phyloP scores from a whole-genome alignment of 2,888 invertebrate species.

The Epinotia ramella region DNA sequence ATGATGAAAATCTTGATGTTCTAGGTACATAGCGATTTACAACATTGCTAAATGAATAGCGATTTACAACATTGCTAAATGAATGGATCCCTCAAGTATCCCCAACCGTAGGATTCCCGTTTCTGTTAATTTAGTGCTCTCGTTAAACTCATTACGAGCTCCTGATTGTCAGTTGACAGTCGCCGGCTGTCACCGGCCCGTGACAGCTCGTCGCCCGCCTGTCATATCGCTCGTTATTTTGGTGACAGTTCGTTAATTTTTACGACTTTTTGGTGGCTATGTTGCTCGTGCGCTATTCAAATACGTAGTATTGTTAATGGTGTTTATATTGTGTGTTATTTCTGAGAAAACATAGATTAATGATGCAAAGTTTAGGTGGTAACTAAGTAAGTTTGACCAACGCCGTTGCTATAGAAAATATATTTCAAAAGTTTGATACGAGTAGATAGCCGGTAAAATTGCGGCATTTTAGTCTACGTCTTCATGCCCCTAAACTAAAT shows the following conservation, averaged over 20 bases:
- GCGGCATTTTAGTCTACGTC: no score
- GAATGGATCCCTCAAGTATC: neutral
- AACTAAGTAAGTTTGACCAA: no score
- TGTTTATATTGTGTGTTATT: no score
- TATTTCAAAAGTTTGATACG: no score
- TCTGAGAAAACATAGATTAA: no score
- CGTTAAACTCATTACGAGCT: conserved; percentile 49
- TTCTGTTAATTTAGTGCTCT: conserved; percentile 26
- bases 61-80: neutral
- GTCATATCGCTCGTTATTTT: conserved; percentile 50
- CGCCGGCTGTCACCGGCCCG: conserved; percentile 39
- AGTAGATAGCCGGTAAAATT: no score
- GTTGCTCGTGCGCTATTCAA: conserved; percentile 25
- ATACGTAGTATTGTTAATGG: neutral
- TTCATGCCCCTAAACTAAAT: no score
- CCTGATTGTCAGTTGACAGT: conserved; percentile 49
- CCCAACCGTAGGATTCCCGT: neutral
- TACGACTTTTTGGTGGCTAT: conserved; percentile 52
- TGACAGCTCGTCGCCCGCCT: conserved; percentile 46
- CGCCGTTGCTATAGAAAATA: no score
- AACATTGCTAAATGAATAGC: neutral
- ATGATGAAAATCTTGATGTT: no score
- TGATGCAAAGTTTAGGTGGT: no score
- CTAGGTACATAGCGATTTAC: neutral
- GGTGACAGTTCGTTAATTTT: conserved; percentile 55